phyloP scores from a whole-genome alignment of 2,797 vertebrate genomes.

The Propithecus deckenii region DNA sequence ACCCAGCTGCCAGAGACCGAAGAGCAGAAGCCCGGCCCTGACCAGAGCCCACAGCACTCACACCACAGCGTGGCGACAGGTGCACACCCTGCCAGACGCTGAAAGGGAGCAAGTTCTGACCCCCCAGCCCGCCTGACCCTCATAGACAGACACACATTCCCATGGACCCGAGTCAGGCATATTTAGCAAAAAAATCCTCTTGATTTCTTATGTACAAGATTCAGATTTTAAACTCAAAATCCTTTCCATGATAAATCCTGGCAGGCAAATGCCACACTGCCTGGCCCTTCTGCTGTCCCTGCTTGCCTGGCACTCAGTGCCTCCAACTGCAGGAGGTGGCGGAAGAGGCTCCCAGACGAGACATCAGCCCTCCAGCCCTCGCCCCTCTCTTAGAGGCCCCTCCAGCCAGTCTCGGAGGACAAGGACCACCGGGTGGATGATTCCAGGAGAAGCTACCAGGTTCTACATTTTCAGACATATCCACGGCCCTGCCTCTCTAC shows the following conservation, averaged over 20 bases:
- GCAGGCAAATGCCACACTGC: constrained; percentile 76
- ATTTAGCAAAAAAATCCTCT: constrained; percentile 50
- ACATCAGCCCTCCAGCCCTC: not conserved
- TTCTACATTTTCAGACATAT: constrained; percentile 56
- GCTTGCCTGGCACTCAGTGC: constrained; percentile 71
- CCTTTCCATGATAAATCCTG: constrained; percentile 45
- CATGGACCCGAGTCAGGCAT: constrained; percentile 49
- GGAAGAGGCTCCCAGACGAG: constrained; percentile 66
- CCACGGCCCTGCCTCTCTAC: constrained; percentile 62
- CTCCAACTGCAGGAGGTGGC: constrained; percentile 62
- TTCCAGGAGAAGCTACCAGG: constrained; percentile 27
- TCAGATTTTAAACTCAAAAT: constrained; percentile 81
- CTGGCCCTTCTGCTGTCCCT: constrained; percentile 78
- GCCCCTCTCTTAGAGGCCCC: not conserved
- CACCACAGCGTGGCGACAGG: constrained; percentile 41
- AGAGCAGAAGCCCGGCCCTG: constrained; percentile 64
- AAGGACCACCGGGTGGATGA: constrained; percentile 13
- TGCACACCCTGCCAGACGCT: constrained; percentile 50
- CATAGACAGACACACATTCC: constrained; percentile 51
- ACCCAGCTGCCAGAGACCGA: constrained; percentile 68
- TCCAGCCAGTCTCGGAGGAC: not conserved
- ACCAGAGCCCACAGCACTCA: constrained; percentile 59
- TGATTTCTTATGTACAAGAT: constrained; percentile 79
- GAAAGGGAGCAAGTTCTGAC: constrained; percentile 75
- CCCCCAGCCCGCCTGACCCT: constrained; percentile 63